A percentile compares a stretch with the other conserved stretches of the same genome.
These are phyloP conservation scores for Sturmia bella DNA, from an alignment of 2,888 invertebrate genomes.

Conservation along the genomic window DNA sequence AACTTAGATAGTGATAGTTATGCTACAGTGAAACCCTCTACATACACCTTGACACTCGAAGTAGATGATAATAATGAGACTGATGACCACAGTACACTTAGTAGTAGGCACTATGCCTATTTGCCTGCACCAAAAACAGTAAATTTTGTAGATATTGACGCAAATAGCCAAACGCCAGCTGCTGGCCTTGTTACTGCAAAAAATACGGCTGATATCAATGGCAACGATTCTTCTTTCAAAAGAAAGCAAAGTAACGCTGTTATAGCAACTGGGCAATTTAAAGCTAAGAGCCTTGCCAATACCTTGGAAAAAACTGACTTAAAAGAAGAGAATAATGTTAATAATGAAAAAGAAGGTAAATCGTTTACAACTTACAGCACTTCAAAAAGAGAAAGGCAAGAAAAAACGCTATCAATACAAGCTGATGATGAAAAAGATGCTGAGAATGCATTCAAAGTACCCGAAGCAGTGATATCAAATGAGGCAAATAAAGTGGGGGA, in stretches of 20 bases:
- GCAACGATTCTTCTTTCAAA: slow-evolving; percentile 25
- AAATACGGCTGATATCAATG: slow-evolving; percentile 28
- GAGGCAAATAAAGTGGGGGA: neutral
- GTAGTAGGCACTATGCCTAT: slow-evolving; percentile 70
- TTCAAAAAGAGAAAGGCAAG: slow-evolving; percentile 22
- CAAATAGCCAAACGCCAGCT: slow-evolving; percentile 19
- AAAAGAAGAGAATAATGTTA: neutral
- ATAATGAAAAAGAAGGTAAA: slow-evolving; percentile 4
- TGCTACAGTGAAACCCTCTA: slow-evolving; percentile 28
- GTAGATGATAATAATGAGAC: slow-evolving; percentile 11
- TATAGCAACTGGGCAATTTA: slow-evolving; percentile 70
- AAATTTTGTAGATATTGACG: neutral
- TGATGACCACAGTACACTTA: slow-evolving; percentile 16
- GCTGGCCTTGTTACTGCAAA: slow-evolving; percentile 5
- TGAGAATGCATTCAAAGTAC: slow-evolving; percentile 5
- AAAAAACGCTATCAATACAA: neutral
- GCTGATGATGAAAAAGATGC: neutral
- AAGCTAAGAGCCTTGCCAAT: slow-evolving; percentile 74
- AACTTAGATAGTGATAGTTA: slow-evolving; percentile 73
- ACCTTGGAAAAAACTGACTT: slow-evolving; percentile 56
- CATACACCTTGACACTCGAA: slow-evolving; percentile 31
- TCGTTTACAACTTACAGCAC: slow-evolving; percentile 36
- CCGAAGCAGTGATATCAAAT: neutral
- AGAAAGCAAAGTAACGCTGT: slow-evolving; percentile 67
- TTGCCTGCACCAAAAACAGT: slow-evolving; percentile 47